Base-by-base conservation (phyloP, 2,797 vertebrate species). In the Florisuga fusca region DNA sequence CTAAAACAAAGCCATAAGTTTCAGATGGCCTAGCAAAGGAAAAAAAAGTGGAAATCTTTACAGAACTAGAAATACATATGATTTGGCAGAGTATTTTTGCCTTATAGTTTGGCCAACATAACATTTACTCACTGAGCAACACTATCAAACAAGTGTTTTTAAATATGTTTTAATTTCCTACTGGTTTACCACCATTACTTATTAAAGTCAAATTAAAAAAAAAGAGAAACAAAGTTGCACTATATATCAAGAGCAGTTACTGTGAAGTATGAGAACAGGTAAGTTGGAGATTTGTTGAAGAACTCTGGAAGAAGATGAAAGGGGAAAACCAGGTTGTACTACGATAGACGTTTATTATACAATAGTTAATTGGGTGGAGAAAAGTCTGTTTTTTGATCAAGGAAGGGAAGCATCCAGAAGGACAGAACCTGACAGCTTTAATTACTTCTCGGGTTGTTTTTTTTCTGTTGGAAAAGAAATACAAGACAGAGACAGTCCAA, bases 401-500 rank as follows among this genome's bases (percentile, higher is more conserved):
- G 3, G 51, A 90, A 76, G 41, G 71, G 59, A 94, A 94, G 27
- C 83, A 87, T 59, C 80, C 43, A 82, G 69, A 94, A 86, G 73
- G 51, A 94, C 29, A 73, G 46, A 95, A 93, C 90, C 62, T 94
- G 79, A 62, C 16, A 0, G 73, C 69, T 95, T 94, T 96, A 96
- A 96, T 96, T 96, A 95, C 85, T 88, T 94, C 62, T 94, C 86
- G 66, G 86, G 82, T 91, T 78, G 26, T 53, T 73, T 50, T 41
- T 71, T 76, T 80, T 89, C 62, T 94, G 51, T 53, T 94, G 87
- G 69, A 94, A 96, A 94, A 93, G 55, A 93, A 93, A 81, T 84
- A 69, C 51, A 91, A 79, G 85, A 92, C 91, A 90, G 80, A 95
- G 91, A 95, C 95, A 82, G 96, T 95, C 95, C 94, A 95, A 94